Percentiles rank a stretch among this genome's conserved stretches.
phyloP scores from a whole-genome alignment of 2,113 vertebrate genomes.

The Seriola quinqueradiata region DNA sequence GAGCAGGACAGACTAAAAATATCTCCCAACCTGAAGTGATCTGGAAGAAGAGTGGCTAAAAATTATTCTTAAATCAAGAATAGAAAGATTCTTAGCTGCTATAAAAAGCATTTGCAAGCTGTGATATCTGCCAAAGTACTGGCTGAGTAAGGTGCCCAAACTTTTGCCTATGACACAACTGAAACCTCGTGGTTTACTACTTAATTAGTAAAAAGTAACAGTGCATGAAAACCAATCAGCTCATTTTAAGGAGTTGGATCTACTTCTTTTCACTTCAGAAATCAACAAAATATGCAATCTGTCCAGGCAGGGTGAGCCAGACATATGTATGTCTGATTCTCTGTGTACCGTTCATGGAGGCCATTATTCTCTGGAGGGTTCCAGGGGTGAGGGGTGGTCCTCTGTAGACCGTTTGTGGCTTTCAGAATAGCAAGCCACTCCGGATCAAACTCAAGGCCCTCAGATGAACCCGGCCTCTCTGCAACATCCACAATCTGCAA shows the following conservation, averaged over 20 bases:
- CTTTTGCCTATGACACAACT: not conserved
- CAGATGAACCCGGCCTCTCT: slow-evolving; percentile 89
- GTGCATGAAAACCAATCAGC: too few relatives aligned
- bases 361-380: slow-evolving; percentile 94
- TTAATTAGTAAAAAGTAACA: not conserved
- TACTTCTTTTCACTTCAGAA: not conserved
- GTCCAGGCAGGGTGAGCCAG: not conserved
- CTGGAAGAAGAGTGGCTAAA: not conserved
- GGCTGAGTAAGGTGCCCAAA: not conserved
- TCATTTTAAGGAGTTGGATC: not conserved
- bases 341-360: slow-evolving; percentile 87
- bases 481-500: slow-evolving; percentile 88
- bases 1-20: not conserved
- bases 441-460: slow-evolving; percentile 91
- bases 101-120: not conserved
- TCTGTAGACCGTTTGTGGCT: slow-evolving; percentile 89
- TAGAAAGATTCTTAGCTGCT: not conserved
- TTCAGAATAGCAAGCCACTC: slow-evolving; percentile 97
- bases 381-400: slow-evolving; percentile 86
- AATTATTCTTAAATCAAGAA: not conserved
- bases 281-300: not conserved
- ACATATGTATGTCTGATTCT: not conserved
- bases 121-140: not conserved
- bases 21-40: not conserved
- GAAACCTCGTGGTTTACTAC: not conserved